A percentile compares a stretch with the other conserved stretches of the same genome.
These are phyloP conservation scores for Leptonema lineaticorne DNA, from an alignment of 1,140 invertebrate genomes.

Conservation along the genomic window DNA sequence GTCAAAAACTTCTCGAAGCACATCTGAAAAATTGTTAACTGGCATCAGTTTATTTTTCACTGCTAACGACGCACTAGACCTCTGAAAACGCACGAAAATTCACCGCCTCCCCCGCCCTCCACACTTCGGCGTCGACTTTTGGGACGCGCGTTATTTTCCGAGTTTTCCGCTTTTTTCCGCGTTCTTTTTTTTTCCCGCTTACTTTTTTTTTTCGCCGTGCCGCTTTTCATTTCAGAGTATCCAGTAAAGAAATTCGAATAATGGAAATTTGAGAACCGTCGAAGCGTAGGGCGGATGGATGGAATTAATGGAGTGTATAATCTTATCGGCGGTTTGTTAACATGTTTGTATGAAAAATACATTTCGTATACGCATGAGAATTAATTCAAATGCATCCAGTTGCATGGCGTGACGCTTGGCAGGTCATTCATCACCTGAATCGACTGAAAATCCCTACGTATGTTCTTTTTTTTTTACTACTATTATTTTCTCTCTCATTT, in stretches of 20 bases:
- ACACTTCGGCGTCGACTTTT: no score
- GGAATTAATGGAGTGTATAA: constrained; percentile 21
- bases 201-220: neutral
- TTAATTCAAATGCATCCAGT: constrained; percentile 20
- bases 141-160: neutral
- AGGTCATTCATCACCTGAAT: constrained; percentile 18
- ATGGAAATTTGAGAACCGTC: constrained; percentile 5
- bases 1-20: constrained; percentile 16
- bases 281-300: neutral
- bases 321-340: constrained; percentile 24
- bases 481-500: no score
- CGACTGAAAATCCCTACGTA: neutral
- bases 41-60: constrained; percentile 18
- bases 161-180: neutral
- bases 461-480: no score
- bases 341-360: constrained; percentile 24
- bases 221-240: neutral
- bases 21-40: constrained; percentile 19
- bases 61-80: constrained; percentile 13
- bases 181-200: neutral
- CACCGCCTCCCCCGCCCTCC: no score
- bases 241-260: constrained; percentile 2
- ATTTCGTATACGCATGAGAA: constrained; percentile 11
- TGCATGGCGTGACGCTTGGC: constrained; percentile 19
- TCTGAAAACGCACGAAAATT: neutral